Evolutionary conservation across 2,113 vertebrate genomes (phyloP).

Genomic region (Tyto alba): DNA sequence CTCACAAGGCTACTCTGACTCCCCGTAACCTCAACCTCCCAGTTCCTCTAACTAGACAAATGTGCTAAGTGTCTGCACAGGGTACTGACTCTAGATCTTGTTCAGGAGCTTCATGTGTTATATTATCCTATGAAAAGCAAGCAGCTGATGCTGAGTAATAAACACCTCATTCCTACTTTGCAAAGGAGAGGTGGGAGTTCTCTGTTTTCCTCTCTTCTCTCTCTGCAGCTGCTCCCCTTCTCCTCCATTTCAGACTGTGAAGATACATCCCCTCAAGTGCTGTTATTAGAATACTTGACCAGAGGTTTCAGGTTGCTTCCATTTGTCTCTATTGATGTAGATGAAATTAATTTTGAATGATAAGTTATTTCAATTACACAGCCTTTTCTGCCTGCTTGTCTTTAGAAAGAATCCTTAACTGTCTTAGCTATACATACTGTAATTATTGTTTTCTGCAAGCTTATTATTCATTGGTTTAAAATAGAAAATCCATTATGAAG

Average conservation of each 20-base stretch:
- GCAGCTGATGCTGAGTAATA: slow-evolving; percentile 2
- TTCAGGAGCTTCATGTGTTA: background rate
- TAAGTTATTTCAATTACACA: background rate
- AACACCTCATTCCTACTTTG: background rate
- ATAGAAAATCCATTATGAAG: background rate
- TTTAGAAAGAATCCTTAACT: background rate
- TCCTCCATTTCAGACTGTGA: background rate
- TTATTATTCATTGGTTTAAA: background rate
- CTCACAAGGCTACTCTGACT: background rate
- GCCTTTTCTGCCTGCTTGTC: background rate
- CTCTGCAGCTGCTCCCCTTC: background rate
- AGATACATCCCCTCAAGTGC: background rate
- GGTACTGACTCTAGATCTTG: background rate
- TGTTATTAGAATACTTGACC: background rate
- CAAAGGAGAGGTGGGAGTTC: slow-evolving; percentile 4
- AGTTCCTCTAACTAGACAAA: background rate
- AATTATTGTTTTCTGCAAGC: background rate
- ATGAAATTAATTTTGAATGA: slow-evolving; percentile 17
- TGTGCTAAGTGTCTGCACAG: background rate
- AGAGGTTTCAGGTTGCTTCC: slow-evolving; percentile 28
- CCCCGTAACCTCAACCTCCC: background rate
- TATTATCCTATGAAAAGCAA: background rate
- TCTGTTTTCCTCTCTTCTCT: background rate
- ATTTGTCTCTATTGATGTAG: background rate
- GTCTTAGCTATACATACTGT: background rate